Evolutionary conservation across 2,797 vertebrate genomes (phyloP), one percentile per base, ranked within the genome.

Genomic region (Phrynocephalus guinanensis): DNA sequence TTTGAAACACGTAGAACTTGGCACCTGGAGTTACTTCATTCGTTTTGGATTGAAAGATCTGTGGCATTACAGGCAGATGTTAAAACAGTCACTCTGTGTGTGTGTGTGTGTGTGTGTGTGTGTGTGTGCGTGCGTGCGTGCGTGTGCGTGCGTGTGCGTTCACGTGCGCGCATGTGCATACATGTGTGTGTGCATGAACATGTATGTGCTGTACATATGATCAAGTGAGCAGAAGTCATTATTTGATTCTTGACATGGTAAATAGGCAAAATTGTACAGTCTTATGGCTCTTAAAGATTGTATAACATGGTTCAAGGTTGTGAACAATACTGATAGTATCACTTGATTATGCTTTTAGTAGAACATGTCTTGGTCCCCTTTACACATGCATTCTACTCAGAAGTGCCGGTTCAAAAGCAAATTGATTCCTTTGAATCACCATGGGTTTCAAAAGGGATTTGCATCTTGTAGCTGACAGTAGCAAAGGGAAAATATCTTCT

Each of bases 161-260:
- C n/a, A n/a, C 86, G 44, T 52, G 71, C 50, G 44, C 3, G 67
- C 86, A 26, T 67, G 44, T 68, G 24, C 52, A 63, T 16, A 1
- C 60, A 63, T 60, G n/a, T 6, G 6, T 1, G 71, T 67, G 44
- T 6, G 67, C 86, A 26, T 67, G 48, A 56, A 16, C 52, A 63
- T 18, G 5, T 18, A 63, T 68, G 10, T 78, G 38, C 38, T 44
- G 38, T 44, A 24, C 28, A 1, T 13, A 66, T 83, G 90, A 13
- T 85, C 83, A 92, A 72, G 87, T 82, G 80, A 92, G 87, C 87
- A 93, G 92, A 92, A 85, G 88, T 89, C 91, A 81, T 70, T 84
- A 89, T 91, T 94, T 78, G 86, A 93, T 91, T 90, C 87, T 81
- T 83, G n/a, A 85, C 90, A 89, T 94, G 88, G 90, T 90, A 68